Evolutionary conservation across 2,888 invertebrate species (phyloP).

Genomic region (Slavum lentiscoides): DNA sequence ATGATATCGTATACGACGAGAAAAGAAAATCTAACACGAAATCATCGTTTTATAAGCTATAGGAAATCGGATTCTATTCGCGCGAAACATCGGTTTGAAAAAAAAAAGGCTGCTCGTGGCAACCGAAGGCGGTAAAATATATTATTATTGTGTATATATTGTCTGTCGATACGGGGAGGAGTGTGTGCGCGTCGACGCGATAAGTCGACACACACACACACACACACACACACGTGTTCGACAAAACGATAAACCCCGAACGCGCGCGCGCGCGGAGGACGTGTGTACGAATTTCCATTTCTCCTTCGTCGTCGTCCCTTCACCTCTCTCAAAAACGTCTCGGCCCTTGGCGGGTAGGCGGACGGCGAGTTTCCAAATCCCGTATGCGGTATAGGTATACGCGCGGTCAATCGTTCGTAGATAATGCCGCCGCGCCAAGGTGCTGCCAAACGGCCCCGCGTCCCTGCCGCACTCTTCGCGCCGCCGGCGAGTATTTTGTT

Average conservation of each 20-base stretch:
- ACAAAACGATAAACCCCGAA: conserved; percentile 43
- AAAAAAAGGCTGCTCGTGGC: background rate
- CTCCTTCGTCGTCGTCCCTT: background rate
- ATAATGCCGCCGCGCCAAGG: conserved; percentile 39
- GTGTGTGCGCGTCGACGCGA: background rate
- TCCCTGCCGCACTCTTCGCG: background rate
- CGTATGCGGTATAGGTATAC: background rate
- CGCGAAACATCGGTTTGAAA: background rate
- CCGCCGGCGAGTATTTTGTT: too few species aligned
- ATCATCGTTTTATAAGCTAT: conserved; percentile 44
- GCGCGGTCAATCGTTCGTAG: conserved; percentile 50
- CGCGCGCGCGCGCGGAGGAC: background rate
- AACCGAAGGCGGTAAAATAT: background rate
- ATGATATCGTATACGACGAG: too few species aligned
- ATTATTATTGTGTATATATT: too few species aligned
- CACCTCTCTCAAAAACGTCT: background rate
- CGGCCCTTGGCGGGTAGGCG: background rate
- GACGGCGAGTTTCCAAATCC: conserved; percentile 35
- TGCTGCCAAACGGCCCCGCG: conserved; percentile 44
- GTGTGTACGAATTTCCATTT: conserved; percentile 52
- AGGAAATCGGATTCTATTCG: conserved; percentile 48
- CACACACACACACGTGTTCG: background rate
- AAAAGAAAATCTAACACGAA: background rate
- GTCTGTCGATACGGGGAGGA: too few species aligned
- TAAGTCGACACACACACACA: too few species aligned